Evolutionary conservation across 2,797 vertebrate species (phyloP).

Genomic region (Cirrhinus mrigala): DNA sequence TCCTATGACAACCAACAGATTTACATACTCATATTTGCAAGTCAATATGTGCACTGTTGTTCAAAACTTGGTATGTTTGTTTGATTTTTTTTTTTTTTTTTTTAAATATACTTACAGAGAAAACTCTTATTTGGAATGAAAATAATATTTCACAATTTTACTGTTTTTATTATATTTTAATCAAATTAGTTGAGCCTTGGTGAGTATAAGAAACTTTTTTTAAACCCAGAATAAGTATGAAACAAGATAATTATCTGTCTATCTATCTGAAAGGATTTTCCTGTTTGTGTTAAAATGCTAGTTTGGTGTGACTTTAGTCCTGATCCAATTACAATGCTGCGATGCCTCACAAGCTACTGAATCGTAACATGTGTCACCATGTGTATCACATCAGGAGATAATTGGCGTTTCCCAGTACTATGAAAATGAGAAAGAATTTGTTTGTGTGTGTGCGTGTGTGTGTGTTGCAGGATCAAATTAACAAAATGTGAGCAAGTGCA

Average conservation of each 20-base stretch:
- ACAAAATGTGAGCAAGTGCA: neutral
- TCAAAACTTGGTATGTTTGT: neutral
- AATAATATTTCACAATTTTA: neutral
- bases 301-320: neutral
- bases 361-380: neutral
- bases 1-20: neutral
- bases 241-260: neutral
- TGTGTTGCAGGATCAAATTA: neutral
- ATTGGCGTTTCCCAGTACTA: neutral
- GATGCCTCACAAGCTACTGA: slow-evolving; percentile 4
- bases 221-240: neutral
- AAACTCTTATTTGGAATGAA: neutral
- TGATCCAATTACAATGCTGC: neutral
- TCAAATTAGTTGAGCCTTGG: neutral
- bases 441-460: neutral
- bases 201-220: neutral
- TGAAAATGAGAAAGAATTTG: neutral
- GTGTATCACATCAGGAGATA: neutral
- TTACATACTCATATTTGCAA: neutral
- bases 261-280: neutral
- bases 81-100: too few relatives aligned
- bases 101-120: neutral
- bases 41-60: neutral
- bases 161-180: neutral
- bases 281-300: neutral